A percentile compares a stretch with the other conserved stretches of the same genome.
phyloP scores from a whole-genome alignment of 1,140 invertebrate species.

The Aphelinus certus region DNA sequence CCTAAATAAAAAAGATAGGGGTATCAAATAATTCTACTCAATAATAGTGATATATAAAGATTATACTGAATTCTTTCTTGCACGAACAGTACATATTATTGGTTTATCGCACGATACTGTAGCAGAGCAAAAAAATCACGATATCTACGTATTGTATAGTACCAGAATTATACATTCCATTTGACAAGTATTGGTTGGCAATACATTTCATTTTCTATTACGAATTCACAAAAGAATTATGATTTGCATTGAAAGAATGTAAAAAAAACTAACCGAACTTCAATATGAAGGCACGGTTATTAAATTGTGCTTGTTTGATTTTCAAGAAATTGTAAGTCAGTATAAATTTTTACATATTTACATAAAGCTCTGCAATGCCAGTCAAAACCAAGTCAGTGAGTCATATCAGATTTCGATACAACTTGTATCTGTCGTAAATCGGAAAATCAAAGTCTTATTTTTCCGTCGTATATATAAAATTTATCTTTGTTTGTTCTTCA shows the following conservation, averaged over 20 bases:
- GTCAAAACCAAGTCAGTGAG: neutral
- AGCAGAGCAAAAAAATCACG: slow-evolving; percentile 8
- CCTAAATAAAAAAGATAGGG: slow-evolving; percentile 20
- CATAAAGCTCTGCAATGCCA: slow-evolving; percentile 35
- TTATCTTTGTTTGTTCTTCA: neutral
- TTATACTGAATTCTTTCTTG: neutral
- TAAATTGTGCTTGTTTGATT: neutral
- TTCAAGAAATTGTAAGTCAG: slow-evolving; percentile 26
- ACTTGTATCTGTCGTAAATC: neutral
- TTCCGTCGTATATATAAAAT: neutral
- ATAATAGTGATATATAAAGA: neutral
- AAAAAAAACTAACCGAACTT: slow-evolving; percentile 1
- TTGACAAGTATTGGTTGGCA: neutral
- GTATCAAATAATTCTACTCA: slow-evolving; percentile 11
- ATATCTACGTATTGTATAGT: neutral
- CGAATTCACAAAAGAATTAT: neutral
- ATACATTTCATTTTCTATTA: neutral
- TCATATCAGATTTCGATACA: slow-evolving; percentile 7
- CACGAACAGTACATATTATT: neutral
- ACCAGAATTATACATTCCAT: neutral
- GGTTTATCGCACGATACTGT: neutral
- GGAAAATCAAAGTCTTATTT: slow-evolving; percentile 6
- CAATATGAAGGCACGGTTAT: neutral
- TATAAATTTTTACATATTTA: slow-evolving; percentile 42
- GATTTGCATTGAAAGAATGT: neutral